Evolutionary conservation across 2,113 vertebrate genomes (phyloP).

Genomic region (Apeltes quadracus): DNA sequence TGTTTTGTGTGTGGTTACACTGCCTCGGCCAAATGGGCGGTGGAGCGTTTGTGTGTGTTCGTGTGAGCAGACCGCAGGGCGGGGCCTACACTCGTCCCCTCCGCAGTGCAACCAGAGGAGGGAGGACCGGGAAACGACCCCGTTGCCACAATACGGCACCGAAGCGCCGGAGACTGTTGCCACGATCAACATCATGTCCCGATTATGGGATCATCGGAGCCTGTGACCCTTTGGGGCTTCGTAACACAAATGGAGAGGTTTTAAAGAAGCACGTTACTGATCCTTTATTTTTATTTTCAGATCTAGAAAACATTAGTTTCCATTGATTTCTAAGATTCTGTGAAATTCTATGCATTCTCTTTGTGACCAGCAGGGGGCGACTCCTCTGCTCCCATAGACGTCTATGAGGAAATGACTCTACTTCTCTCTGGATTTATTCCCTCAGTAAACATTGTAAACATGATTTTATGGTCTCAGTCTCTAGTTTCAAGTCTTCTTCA

Average conservation of each 20-base stretch:
- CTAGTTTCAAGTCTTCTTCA: no score
- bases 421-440: no score
- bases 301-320: not conserved
- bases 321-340: not conserved
- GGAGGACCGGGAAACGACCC: constrained; percentile 37
- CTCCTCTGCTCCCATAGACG: no score
- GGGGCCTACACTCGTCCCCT: constrained; percentile 38
- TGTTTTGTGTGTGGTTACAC: constrained; percentile 61
- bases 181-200: constrained; percentile 2
- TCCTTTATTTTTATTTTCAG: not conserved
- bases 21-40: constrained; percentile 56
- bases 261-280: not conserved
- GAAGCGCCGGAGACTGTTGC: constrained; percentile 20
- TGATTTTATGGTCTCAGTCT: no score
- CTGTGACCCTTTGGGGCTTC: not conserved
- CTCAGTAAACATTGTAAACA: no score
- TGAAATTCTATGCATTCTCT: not conserved
- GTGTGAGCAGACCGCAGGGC: constrained; percentile 29
- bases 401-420: no score
- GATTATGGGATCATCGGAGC: not conserved
- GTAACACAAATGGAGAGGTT: no score
- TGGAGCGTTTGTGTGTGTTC: constrained; percentile 15
- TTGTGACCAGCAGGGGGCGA: no score
- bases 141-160: constrained; percentile 15
- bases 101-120: constrained; percentile 47